Conservation (phyloP, 2,113 vertebrate species). For the Hucho hucho region DNA sequence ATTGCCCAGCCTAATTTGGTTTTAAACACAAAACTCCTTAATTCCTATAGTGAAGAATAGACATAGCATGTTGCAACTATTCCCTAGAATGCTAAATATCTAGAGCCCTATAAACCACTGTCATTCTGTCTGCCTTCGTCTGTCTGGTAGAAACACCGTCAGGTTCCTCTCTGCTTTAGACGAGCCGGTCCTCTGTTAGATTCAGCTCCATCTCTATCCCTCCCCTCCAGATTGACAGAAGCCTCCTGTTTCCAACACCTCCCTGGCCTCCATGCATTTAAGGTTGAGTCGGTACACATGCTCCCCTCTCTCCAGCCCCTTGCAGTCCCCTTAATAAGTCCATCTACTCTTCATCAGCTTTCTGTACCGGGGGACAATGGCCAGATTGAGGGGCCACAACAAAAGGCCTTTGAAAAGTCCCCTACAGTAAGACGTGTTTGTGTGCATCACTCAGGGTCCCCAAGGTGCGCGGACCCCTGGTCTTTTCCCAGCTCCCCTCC, state of each 20-base stretch:
- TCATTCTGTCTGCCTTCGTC: background rate
- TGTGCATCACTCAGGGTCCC: slow-evolving; percentile 21
- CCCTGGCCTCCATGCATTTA: background rate
- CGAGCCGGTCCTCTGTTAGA: too few species aligned
- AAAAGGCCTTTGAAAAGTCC: slow-evolving; percentile 18
- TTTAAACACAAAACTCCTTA: background rate
- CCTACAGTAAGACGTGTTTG: background rate
- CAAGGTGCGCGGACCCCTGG: slow-evolving; percentile 40
- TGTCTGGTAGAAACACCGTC: too few species aligned
- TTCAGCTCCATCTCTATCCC: background rate
- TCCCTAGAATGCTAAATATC: background rate
- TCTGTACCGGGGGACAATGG: slow-evolving; percentile 19
- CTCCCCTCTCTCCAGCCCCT: background rate
- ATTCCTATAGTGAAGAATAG: background rate
- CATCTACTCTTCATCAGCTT: slow-evolving; percentile 11
- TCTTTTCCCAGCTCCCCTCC: slow-evolving; percentile 20
- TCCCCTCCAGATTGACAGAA: background rate
- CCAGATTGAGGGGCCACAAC: slow-evolving; percentile 22
- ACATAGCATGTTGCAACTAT: background rate
- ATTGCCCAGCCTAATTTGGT: background rate
- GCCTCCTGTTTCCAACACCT: background rate
- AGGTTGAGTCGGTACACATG: background rate
- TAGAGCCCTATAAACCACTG: background rate
- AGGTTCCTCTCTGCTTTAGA: too few species aligned
- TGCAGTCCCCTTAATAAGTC: slow-evolving; percentile 4